Evolutionary conservation across 2,113 vertebrate species (phyloP), one percentile per base, ranked within the genome.

Genomic region (Dunckerocampus dactyliophorus): DNA sequence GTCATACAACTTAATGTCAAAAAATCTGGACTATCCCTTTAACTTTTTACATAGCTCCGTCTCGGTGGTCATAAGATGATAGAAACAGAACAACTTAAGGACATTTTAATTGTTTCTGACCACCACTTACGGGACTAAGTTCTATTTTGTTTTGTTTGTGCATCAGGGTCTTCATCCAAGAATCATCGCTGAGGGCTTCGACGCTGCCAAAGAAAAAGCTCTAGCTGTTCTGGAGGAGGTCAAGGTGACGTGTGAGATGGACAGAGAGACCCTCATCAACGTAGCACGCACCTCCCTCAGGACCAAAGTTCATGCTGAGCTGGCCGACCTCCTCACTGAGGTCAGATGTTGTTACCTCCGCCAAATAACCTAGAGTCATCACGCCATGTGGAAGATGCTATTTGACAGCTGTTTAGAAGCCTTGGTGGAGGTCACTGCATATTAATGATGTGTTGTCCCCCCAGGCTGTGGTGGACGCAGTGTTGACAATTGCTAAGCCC

Each of bases 251-350:
- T 93, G 80, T 82, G 93, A 95, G 70, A 98, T 99, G 93, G 94
- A 96, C 83, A 88, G 95, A 68, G 95, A 97, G 85, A 96, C 89
- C 0, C 95, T 99, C 19, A 85, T 94, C 3, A 89, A 94, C 8
- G 95, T 99, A 47, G 96, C 96, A 50, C 92, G 92, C 55, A 97
- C 96, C 19, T 98, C 97, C 16, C 93, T 99, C 1, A 90, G 93
- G 50, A 99, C 97, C 20, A 99, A 99, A 85, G 95, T 99, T 61
- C 95, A 98, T 6, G 39, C 80, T 0, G 93, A 97, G 69, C 91
- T 99, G 59, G 97, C 95, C 17, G 95, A 99, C 74, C 87, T 98
- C 72, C 89, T 99, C 21, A 99, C 97, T 8, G 96, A 99, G 93
- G 96, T 93, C 31, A n/a, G 15, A 6, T 42, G 16, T 28, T 21